These are phyloP conservation scores for Pardosa pseudoannulata DNA, from an alignment of 2,888 invertebrate species.

Conservation along the genomic window DNA sequence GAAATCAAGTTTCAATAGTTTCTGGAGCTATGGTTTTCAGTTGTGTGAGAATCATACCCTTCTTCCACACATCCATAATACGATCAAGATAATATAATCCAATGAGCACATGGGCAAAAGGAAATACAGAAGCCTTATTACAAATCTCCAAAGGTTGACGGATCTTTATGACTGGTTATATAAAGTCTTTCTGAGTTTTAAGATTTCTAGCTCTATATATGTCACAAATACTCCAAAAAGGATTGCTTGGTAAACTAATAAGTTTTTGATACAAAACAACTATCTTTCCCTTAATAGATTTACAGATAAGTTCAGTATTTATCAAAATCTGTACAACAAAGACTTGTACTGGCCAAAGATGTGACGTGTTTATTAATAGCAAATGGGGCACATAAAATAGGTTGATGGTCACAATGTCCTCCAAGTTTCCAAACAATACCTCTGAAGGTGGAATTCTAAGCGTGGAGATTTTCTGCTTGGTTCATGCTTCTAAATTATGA, in stretches of 20 bases:
- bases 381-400: too few relatives aligned
- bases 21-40: neutral
- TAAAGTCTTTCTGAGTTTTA: slow-evolving; percentile 1
- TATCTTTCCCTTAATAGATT: neutral
- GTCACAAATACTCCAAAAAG: slow-evolving; percentile 2
- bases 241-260: neutral
- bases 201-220: neutral
- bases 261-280: neutral
- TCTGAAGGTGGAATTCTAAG: too few relatives aligned
- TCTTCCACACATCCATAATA: neutral
- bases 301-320: neutral
- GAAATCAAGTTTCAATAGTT: neutral
- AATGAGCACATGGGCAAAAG: neutral
- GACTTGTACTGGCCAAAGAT: too few relatives aligned
- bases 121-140: too few relatives aligned
- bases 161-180: neutral
- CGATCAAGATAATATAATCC: neutral
- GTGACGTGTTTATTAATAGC: too few relatives aligned
- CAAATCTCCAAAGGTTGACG: neutral
- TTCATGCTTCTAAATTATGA: too few relatives aligned
- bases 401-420: too few relatives aligned
- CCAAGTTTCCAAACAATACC: too few relatives aligned
- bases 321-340: neutral
- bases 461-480: too few relatives aligned
- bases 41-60: neutral